phyloP scores from a whole-genome alignment of 1,140 invertebrate genomes.

The Ceratoteleas bidentatus region DNA sequence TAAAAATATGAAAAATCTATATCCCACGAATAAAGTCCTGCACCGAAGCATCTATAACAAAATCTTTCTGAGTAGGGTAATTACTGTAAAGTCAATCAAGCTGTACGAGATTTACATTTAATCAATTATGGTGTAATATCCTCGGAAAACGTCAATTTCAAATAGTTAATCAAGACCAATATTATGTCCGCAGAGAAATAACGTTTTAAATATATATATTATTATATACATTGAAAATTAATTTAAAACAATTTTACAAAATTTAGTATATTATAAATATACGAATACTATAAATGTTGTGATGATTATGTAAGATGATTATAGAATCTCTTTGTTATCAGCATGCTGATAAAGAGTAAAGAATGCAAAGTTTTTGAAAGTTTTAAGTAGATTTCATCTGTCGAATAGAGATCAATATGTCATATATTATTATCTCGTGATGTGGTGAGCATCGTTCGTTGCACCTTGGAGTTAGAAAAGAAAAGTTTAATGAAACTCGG shows the following conservation, averaged over 20 bases:
- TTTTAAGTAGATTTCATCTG: no score
- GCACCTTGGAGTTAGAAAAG: not conserved
- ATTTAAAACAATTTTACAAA: no score
- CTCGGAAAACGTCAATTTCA: conserved; percentile 7
- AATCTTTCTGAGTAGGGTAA: conserved; percentile 34
- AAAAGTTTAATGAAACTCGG: conserved; percentile 4
- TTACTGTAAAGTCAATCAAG: conserved; percentile 33
- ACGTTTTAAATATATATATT: no score
- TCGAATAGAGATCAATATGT: no score
- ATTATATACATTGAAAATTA: no score
- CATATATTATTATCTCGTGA: no score
- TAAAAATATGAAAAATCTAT: conserved; percentile 50
- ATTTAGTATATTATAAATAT: no score
- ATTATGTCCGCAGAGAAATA: not conserved
- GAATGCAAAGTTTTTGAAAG: no score
- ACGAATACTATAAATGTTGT: no score
- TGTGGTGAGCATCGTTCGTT: not conserved
- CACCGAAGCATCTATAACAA: conserved; percentile 29
- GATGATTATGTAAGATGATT: no score
- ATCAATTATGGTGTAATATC: conserved; percentile 26
- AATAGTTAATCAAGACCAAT: conserved; percentile 10
- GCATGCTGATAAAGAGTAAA: no score
- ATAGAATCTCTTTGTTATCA: no score
- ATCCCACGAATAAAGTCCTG: conserved; percentile 19
- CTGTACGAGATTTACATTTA: conserved; percentile 34